Base-by-base conservation (phyloP, 2,888 invertebrate genomes). In the Hetaerina titia region DNA sequence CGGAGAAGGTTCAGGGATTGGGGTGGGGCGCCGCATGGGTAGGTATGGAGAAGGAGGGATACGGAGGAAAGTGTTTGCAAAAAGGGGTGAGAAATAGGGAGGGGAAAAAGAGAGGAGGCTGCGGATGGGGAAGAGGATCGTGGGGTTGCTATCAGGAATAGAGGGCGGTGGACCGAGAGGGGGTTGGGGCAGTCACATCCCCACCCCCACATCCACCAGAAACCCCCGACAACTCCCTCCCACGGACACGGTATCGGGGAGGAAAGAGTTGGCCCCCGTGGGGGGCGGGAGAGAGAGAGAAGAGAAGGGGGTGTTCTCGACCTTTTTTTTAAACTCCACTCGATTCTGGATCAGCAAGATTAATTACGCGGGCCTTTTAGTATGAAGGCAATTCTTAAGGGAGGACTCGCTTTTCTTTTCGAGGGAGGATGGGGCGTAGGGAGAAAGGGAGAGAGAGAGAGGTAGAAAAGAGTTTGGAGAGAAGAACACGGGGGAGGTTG, bases 291-390 rank as follows among this genome's bases (percentile, higher is more conserved):
- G 64, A 22, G 64, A 64, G 69, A n/a, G 69, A 69, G 69, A 13
- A 13, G 8, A 6, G 69, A 13, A 69, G 69, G 88, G 45, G 56
- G 2, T 17, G 2, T 8, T 19, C 45, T 17, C 5, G 89, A 89
- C n/a, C 56, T 57, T 5, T 58, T 11, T 57, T 56, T 56, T 9
- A 89, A 89, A 58, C 17, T 89, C 57, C 58, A 56, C 58, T 56
- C 58, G 89, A n/a, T 89, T 58, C 58, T 89, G 57, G 89, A 89
- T 89, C 89, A 56, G 89, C n/a, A 89, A 89, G 89, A 89, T 89
- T 89, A 89, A 89, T 89, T 89, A 89, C 89, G 89, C 58, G 57
- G 56, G 89, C 57, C 89, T 58, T 89, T 89, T 89, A 89, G 89
- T n/a, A 89, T n/a, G 89, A 89, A 57, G 89, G 58, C n/a, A n/a